Evolutionary conservation across 2,888 invertebrate genomes (phyloP).

Genomic region (Eilema depressum): DNA sequence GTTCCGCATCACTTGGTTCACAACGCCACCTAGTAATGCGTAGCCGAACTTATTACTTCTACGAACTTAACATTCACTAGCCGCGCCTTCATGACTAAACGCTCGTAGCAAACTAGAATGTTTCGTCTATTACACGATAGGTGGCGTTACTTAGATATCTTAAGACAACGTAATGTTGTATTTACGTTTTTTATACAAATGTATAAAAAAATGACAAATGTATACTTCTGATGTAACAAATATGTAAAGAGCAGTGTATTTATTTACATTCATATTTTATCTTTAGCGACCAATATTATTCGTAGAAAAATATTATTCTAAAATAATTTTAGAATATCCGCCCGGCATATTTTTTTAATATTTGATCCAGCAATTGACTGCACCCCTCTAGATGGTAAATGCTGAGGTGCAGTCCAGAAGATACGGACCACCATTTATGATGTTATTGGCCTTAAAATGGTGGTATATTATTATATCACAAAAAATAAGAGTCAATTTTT

Average conservation of each 20-base stretch:
- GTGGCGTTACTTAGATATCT: constrained; percentile 52
- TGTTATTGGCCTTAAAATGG: too few relatives aligned
- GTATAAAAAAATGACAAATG: background rate
- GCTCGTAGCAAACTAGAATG: background rate
- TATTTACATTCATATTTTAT: too few relatives aligned
- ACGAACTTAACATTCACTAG: background rate
- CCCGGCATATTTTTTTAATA: too few relatives aligned
- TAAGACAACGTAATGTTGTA: background rate
- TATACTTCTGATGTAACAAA: background rate
- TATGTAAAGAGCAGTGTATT: background rate
- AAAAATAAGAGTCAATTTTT: too few relatives aligned
- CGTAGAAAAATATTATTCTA: too few relatives aligned
- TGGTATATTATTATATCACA: too few relatives aligned
- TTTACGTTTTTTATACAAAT: background rate
- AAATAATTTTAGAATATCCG: too few relatives aligned
- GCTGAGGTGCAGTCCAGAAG: too few relatives aligned
- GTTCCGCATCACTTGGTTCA: rapidly evolving
- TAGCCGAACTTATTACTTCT: constrained; percentile 35
- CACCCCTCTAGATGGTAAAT: too few relatives aligned
- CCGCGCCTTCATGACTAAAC: background rate
- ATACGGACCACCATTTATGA: too few relatives aligned
- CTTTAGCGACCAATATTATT: too few relatives aligned
- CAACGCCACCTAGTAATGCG: constrained; percentile 56
- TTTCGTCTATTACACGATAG: constrained; percentile 55
- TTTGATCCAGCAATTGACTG: too few relatives aligned